Percentiles rank a stretch among this genome's conserved stretches.
These are phyloP conservation scores for Chionis minor DNA, from an alignment of 2,113 vertebrate genomes.

Conservation along the genomic window DNA sequence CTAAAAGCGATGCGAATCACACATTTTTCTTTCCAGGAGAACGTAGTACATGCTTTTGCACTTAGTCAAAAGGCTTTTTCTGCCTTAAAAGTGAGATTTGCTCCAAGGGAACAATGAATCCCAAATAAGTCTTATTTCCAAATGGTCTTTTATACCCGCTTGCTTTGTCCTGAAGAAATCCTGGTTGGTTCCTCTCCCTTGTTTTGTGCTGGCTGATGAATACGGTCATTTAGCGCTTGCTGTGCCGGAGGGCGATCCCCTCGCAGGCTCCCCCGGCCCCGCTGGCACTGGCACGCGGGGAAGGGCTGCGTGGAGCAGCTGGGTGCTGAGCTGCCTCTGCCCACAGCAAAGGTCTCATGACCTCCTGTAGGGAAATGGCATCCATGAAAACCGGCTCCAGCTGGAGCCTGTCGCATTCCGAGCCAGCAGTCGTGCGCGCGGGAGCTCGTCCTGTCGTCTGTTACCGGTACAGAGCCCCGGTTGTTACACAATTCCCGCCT, in stretches of 20 bases:
- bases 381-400: rapidly evolving
- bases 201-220: not conserved
- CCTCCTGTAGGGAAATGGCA: not conserved
- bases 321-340: not conserved
- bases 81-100: conserved; percentile 14
- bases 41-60: conserved; percentile 19
- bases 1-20: not conserved
- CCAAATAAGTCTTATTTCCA: not conserved
- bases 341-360: rapidly evolving
- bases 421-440: no score
- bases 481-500: not conserved
- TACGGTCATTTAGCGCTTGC: rapidly evolving
- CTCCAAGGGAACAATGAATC: conserved; percentile 26
- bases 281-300: no score
- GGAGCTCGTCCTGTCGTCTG: not conserved
- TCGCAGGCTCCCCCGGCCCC: not conserved
- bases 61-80: conserved; percentile 34
- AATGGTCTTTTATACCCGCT: not conserved
- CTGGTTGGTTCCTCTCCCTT: not conserved
- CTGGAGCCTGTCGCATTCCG: not conserved
- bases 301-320: not conserved
- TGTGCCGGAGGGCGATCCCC: not conserved
- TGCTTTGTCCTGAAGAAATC: not conserved
- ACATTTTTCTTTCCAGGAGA: not conserved
- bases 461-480: not conserved